Base-by-base conservation (phyloP, 1,140 invertebrate genomes). In the Pseudachorutes palmiensis region DNA sequence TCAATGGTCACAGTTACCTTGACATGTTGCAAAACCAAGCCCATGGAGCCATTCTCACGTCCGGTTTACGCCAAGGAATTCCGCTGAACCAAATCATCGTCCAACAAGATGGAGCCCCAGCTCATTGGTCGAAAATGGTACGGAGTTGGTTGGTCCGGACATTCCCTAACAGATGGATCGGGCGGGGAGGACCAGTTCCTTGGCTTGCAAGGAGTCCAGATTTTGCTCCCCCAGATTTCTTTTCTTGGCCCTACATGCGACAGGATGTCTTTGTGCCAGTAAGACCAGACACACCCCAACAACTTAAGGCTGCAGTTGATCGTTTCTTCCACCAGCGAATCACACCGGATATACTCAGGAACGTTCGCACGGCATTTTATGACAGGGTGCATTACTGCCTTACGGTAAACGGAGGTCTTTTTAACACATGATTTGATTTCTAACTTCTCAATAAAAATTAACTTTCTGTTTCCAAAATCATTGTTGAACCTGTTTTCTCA, bases 161-260 rank as follows among this genome's bases (percentile, higher is more conserved):
- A 5, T 41, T 19, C 5, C 5, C 19, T 5, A 41, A 9, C 36
- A 9, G 36, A 41, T 19, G 5, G 36, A 41, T 79, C 80, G 67
- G 78, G 78, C 29, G 71, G 76, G 62, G 62, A 71, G 64, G 76
- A 78, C 28, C 63, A 76, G 45, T 72, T 80, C 41, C 64, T 73
- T 55, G 80, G 79, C 78, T 76, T 76, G 61, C 71, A 77, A 22
- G 68, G 78, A 67, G 79, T 76, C 55, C 76, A 75, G 31, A 79
- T 80, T 72, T 66, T 80, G 58, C 77, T 73, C 30, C 77, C 75
- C 29, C 63, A 76, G 29, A 78, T 80, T 75, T 81, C 77, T 75
- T 78, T 77, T 74, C 68, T 76, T n/a, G 78, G 76, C 78, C 78
- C 77, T 57, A 75, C 76, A 58, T 64, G 79, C 64, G 80, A 76